Conservation (phyloP, 2,797 vertebrate genomes). For the Chelonia mydas region DNA sequence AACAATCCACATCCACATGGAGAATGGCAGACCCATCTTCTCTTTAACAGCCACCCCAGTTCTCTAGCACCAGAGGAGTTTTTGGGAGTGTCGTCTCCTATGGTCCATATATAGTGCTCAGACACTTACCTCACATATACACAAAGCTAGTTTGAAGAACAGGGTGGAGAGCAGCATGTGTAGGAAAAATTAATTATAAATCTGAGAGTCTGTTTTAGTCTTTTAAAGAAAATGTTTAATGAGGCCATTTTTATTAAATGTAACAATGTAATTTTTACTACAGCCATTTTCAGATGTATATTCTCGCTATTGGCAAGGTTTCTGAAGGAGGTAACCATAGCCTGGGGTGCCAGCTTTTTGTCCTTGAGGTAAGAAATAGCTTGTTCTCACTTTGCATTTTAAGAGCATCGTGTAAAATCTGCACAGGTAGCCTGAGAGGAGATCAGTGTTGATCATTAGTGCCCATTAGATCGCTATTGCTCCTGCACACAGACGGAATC, state of each 20-base stretch:
- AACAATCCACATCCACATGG: conserved; percentile 4
- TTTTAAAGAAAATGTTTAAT: conserved; percentile 57
- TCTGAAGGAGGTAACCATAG: conserved; percentile 17
- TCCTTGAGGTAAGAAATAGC: conserved; percentile 49
- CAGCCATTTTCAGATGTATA: conserved; percentile 36
- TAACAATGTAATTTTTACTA: conserved; percentile 40
- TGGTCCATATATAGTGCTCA: neutral
- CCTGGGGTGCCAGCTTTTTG: conserved; percentile 18
- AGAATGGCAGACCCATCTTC: neutral
- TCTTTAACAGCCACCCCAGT: neutral
- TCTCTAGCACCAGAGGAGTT: conserved; percentile 11
- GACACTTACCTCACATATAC: conserved; percentile 1
- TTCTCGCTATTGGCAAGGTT: conserved; percentile 41
- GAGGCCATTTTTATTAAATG: conserved; percentile 42
- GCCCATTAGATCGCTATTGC: neutral
- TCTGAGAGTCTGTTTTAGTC: conserved; percentile 23
- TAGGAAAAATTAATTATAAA: conserved; percentile 59
- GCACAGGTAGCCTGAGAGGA: neutral
- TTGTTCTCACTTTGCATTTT: conserved; percentile 22
- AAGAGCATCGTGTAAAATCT: conserved; percentile 39
- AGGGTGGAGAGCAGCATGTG: neutral
- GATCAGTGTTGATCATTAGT: neutral
- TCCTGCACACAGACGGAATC: neutral
- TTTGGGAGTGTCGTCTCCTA: neutral
- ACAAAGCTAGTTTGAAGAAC: neutral